A percentile compares a stretch with the other conserved stretches of the same genome.
phyloP scores from a whole-genome alignment of 2,113 vertebrate species.

The Callionymus lyra region DNA sequence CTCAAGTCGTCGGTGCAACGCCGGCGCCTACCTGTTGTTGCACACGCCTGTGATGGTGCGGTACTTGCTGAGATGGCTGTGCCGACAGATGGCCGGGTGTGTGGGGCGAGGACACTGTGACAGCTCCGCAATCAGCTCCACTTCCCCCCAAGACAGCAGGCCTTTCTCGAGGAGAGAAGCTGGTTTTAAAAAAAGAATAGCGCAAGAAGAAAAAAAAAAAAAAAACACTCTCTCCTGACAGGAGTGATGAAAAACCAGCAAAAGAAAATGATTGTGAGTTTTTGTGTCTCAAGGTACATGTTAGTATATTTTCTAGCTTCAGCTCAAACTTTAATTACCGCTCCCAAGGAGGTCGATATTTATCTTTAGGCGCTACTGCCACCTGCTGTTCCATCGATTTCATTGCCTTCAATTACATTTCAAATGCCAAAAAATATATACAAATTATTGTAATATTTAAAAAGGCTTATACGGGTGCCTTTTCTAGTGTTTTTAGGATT shows the following conservation, averaged over 20 bases:
- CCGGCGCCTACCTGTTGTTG: constrained; percentile 79
- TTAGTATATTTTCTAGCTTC: not conserved
- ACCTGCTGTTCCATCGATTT: no score
- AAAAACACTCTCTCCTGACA: not conserved
- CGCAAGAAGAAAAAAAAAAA: not conserved
- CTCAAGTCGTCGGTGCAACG: no score
- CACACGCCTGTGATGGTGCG: constrained; percentile 79
- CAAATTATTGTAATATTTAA: no score
- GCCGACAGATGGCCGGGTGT: constrained; percentile 59
- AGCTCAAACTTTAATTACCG: no score
- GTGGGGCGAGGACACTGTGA: constrained; percentile 71
- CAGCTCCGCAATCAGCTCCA: constrained; percentile 64
- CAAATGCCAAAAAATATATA: not conserved
- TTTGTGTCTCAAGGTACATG: no score
- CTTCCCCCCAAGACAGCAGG: constrained; percentile 54
- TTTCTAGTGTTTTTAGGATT: no score
- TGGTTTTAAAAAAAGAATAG: not conserved
- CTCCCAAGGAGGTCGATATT: no score
- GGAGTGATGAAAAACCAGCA: no score
- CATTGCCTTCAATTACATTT: no score
- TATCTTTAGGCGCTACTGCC: no score
- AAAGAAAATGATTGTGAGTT: no score
- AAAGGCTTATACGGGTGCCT: no score
- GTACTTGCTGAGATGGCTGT: constrained; percentile 70
- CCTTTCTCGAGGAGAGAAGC: constrained; percentile 46